Evolutionary conservation across 2,797 vertebrate species (phyloP), one percentile per base, ranked within the genome.

Genomic region (Syndactyla subalaris): DNA sequence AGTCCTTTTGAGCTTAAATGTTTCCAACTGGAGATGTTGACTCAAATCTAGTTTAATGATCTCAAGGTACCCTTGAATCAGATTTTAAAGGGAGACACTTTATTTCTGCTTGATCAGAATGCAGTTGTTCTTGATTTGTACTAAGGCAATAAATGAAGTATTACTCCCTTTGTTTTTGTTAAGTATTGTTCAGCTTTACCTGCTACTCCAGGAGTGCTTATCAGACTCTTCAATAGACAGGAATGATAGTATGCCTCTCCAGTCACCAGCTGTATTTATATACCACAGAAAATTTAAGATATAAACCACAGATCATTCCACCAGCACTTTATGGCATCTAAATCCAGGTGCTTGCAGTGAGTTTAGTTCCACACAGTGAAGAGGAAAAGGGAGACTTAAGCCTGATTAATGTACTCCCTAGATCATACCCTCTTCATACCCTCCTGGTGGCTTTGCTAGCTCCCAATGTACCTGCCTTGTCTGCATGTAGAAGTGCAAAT

Each of bases 71-170:
- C 45, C 67, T 82, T 79, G 39, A 73, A 87, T 74, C 2, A 3
- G 39, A 79, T 85, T 93, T 94, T 73, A 67, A 90, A 65, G 59
- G 67, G 54, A 84, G 24, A 84, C n/a, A 70, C 74, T 89, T 92
- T 79, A 93, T 82, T 95, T 81, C 74, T 80, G 38, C 76, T 92
- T 48, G 23, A 34, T 76, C 39, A 78, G 55, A 94, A 85, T 58
- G 46, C 27, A 55, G 58, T 81, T 75, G 72, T 85, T 87, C 78
- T 82, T 76, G 27, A 79, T 86, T 81, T 87, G 59, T 66, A 55
- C 51, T 73, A 73, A 61, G 41, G 58, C 59, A 73, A 62, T 55
- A 92, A 76, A 82, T 34, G 41, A 62, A 88, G 46, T 75, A 66
- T 45, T 66, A 45, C 19, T 61, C 17, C 41, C 13, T 58, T 75